These are phyloP conservation scores for Cryptoprocta ferox DNA, from an alignment of 2,797 vertebrate genomes.

Conservation along the genomic window DNA sequence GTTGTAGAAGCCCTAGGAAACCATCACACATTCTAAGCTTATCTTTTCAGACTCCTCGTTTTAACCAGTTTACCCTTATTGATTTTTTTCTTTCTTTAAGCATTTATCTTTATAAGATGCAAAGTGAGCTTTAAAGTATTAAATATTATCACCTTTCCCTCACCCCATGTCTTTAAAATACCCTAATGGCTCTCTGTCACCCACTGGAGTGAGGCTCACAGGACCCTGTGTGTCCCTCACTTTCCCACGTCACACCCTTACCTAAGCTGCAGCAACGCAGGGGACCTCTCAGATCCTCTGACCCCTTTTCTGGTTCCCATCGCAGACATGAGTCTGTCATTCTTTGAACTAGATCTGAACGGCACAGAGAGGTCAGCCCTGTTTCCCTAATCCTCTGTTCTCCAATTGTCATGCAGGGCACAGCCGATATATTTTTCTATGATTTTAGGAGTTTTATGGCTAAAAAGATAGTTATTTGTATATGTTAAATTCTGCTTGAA, in stretches of 20 bases:
- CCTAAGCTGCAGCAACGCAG: rapidly evolving
- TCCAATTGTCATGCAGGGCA: neutral
- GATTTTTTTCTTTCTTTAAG: neutral
- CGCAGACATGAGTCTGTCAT: neutral
- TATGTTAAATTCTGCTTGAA: conserved; percentile 44
- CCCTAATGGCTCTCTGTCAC: too few species aligned
- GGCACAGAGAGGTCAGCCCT: neutral
- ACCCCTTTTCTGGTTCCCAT: neutral
- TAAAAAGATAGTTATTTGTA: neutral
- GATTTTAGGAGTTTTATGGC: neutral
- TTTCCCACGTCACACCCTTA: neutral
- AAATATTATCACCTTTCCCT: neutral
- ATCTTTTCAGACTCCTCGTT: neutral
- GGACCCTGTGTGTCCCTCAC: rapidly evolving
- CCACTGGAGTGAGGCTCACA: rapidly evolving
- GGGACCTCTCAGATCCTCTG: too few species aligned
- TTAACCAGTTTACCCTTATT: neutral
- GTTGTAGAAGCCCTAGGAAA: neutral
- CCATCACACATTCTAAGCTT: neutral
- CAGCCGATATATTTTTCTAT: neutral
- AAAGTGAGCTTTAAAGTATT: neutral
- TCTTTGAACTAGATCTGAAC: neutral
- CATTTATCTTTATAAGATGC: neutral
- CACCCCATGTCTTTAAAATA: neutral
- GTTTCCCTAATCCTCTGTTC: neutral